These are phyloP conservation scores for Harpegnathos saltator DNA, from an alignment of 1,140 invertebrate genomes.

Conservation along the genomic window DNA sequence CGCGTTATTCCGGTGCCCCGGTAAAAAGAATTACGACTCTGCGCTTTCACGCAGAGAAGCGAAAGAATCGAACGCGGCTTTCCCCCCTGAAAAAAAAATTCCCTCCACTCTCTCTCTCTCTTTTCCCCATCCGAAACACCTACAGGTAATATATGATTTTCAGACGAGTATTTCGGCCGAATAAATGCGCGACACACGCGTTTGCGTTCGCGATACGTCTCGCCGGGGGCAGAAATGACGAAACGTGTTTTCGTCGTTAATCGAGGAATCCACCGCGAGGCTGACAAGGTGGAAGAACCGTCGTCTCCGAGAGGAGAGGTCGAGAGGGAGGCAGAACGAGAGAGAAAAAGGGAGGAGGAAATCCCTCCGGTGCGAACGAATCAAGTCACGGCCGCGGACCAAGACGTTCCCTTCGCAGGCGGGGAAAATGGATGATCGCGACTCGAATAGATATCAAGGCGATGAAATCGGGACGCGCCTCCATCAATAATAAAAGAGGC, in stretches of 20 bases:
- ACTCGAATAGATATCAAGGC: constrained; percentile 53
- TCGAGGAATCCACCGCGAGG: constrained; percentile 5
- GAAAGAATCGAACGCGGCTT: background rate
- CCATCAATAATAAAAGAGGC: constrained; percentile 63
- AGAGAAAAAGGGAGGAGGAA: no score
- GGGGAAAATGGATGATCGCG: constrained; percentile 61
- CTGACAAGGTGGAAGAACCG: background rate
- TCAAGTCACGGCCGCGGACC: constrained; percentile 23
- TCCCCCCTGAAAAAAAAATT: background rate
- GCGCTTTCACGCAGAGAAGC: background rate
- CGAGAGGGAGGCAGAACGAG: no score
- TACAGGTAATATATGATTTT: no score
- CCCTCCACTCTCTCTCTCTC: no score
- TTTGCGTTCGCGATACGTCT: background rate
- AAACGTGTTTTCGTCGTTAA: constrained; percentile 30
- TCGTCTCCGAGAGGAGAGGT: constrained; percentile 8
- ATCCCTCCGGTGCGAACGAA: constrained; percentile 25
- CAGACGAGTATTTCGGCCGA: no score
- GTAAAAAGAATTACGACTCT: constrained; percentile 29
- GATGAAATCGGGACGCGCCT: constrained; percentile 50
- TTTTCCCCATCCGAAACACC: background rate
- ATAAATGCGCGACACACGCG: background rate
- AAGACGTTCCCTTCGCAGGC: background rate
- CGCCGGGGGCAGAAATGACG: background rate
- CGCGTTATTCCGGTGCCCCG: constrained; percentile 14